phyloP scores from a whole-genome alignment of 2,888 invertebrate species.

The Phortica okadai region DNA sequence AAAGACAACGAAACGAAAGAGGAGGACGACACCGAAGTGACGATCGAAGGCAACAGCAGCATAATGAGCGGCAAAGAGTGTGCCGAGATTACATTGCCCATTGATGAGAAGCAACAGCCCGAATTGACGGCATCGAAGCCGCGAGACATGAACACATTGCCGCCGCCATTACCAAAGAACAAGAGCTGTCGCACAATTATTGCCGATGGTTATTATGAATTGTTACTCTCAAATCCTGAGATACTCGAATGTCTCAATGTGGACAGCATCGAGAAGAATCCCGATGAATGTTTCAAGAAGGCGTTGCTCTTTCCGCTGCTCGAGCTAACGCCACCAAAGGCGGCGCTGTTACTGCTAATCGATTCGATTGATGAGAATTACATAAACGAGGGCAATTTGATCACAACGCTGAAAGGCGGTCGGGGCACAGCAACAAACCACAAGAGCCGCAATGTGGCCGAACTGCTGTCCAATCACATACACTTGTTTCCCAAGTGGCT shows the following conservation, averaged over 20 bases:
- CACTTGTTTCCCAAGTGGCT: constrained; percentile 96
- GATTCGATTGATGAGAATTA: constrained; percentile 94
- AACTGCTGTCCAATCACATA: constrained; percentile 91
- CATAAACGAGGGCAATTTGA: constrained; percentile 78
- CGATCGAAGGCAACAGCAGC: constrained; percentile 63
- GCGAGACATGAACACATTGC: constrained; percentile 62
- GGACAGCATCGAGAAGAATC: constrained; percentile 89
- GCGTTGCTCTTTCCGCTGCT: constrained; percentile 91
- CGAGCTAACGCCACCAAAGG: constrained; percentile 91
- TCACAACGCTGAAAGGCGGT: constrained; percentile 78
- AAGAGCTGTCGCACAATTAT: constrained; percentile 81
- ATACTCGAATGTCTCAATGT: constrained; percentile 88
- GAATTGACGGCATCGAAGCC: constrained; percentile 53
- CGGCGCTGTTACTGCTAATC: constrained; percentile 88
- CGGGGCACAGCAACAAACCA: constrained; percentile 70
- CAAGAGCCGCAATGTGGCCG: constrained; percentile 84
- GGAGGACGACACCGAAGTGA: constrained; percentile 35
- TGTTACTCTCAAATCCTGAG: constrained; percentile 86
- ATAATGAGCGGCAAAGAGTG: constrained; percentile 34
- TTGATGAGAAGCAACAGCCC: constrained; percentile 46
- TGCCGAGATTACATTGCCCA: constrained; percentile 51
- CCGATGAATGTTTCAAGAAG: constrained; percentile 93
- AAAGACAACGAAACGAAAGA: constrained; percentile 39
- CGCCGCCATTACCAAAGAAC: constrained; percentile 77
- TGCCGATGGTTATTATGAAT: constrained; percentile 89